Base-by-base conservation (phyloP, 2,113 vertebrate species). In the Cebus imitator region DNA sequence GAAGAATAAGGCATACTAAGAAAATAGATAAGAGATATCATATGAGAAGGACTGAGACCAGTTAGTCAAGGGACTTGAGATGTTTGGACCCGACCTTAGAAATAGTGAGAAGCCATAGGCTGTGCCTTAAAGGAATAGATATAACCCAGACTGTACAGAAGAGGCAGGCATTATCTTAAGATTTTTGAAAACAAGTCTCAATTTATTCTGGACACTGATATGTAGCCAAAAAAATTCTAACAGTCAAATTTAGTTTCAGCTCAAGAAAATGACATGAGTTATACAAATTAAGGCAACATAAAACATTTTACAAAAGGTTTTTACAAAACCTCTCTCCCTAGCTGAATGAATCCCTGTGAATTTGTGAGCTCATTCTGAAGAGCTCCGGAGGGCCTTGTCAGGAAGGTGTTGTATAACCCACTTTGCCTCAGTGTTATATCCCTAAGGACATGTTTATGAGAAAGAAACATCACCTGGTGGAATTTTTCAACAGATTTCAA, bases 401-500 rank as follows among this genome's bases (percentile, higher is more conserved):
- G 70, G 40, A 90, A 92, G 75, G 64, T 84, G 55, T 87, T 52
- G 25, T 57, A 2, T 50, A 90, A 80, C 81, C 16, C 25, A 73
- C 66, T 50, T 95, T 12, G 2, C 40, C 40, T 72, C 1, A 0
- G 45, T 61, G 57, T 64, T 86, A n/a, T 37, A 90, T 21, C 52
- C 37, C 23, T 68, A 58, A 96, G 66, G 58, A 79, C 30, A 13
- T 97, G 80, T 97, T 94, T 89, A 92, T 20, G 79, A 97, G 37
- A 96, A 64, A 92, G 16, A 93, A 94, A 90, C 32, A 20, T 61
- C 8, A 11, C 78, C 91, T 55, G 21, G 13, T 72, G 64, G 50
- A 40, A 43, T 81, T 37, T 87, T 86, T 14, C 43, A 52, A n/a
- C 21, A 66, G 21, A 10, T 32, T 87, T 79, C 61, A 25, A 61